Percentiles rank a stretch among this genome's conserved stretches.
phyloP scores from a whole-genome alignment of 2,888 invertebrate species.

The Drosophila tanythrix region DNA sequence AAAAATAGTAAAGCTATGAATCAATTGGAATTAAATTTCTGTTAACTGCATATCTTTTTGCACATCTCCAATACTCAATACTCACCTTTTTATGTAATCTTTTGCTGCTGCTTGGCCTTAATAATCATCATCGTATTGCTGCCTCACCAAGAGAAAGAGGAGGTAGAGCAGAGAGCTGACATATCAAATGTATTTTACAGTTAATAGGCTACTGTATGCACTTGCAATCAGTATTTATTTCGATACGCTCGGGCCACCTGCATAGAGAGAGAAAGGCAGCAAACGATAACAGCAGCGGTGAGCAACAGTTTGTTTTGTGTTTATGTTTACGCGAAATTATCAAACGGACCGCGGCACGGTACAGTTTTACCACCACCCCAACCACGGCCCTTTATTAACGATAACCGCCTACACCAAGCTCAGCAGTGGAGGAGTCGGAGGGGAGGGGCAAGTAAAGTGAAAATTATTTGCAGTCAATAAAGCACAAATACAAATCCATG shows the following conservation, averaged over 20 bases:
- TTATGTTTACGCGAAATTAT: constrained; percentile 79
- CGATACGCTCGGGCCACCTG: constrained; percentile 63
- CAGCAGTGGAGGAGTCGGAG: constrained; percentile 5
- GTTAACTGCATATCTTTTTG: background rate
- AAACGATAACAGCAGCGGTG: constrained; percentile 55
- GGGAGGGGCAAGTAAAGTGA: constrained; percentile 67
- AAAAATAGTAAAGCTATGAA: background rate
- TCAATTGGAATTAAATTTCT: background rate
- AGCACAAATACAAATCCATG: constrained; percentile 24
- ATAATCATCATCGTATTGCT: constrained; percentile 26
- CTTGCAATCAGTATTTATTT: constrained; percentile 56
- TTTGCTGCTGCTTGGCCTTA: constrained; percentile 5
- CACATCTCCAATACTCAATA: background rate
- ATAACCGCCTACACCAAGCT: constrained; percentile 17
- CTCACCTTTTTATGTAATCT: constrained; percentile 48
- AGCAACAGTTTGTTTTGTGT: constrained; percentile 77
- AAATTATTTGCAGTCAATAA: constrained; percentile 77
- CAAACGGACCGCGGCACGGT: constrained; percentile 71
- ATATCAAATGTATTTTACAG: constrained; percentile 39
- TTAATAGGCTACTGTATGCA: constrained; percentile 52
- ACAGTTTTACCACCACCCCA: constrained; percentile 62
- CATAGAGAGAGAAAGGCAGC: constrained; percentile 48
- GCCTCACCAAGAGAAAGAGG: constrained; percentile 46
- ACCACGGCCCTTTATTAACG: constrained; percentile 40
- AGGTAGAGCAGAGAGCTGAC: constrained; percentile 10